These are phyloP conservation scores for Macrobrachium nipponense DNA, from an alignment of 1,140 invertebrate species.

Conservation along the genomic window DNA sequence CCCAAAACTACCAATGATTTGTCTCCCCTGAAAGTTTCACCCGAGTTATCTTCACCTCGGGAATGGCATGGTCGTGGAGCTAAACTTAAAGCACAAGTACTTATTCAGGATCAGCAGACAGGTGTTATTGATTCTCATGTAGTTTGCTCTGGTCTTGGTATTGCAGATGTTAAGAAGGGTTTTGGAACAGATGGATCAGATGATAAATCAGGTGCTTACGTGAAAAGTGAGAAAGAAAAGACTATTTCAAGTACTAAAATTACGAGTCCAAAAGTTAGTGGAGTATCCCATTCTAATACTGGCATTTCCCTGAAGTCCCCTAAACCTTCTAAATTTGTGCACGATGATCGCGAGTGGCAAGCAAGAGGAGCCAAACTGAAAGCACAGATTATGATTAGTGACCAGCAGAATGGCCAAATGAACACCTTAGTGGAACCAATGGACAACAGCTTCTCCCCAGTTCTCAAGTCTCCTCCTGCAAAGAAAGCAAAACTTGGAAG, in stretches of 20 bases:
- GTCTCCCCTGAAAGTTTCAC: constrained; percentile 3
- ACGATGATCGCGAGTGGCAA: constrained; percentile 43
- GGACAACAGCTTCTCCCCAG: background rate
- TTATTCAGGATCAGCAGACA: constrained; percentile 55
- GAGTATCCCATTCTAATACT: background rate
- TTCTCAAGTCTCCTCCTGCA: constrained; percentile 27
- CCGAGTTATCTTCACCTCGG: constrained; percentile 29
- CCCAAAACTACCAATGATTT: background rate
- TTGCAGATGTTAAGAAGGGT: background rate
- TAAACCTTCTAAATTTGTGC: constrained; percentile 23
- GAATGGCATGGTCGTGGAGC: constrained; percentile 51
- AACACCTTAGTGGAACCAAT: background rate
- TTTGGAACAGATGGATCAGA: too few species aligned
- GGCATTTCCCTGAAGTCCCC: background rate
- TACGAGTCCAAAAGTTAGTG: background rate
- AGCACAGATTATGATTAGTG: constrained; percentile 53
- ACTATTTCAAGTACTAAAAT: too few species aligned
- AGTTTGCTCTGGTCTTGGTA: constrained; percentile 10
- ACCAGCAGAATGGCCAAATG: constrained; percentile 27
- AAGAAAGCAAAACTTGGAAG: constrained; percentile 34
- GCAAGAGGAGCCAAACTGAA: constrained; percentile 49
- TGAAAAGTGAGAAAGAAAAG: too few species aligned
- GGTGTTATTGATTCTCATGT: constrained; percentile 52
- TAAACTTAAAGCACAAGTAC: constrained; percentile 49
- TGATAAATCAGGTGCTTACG: too few species aligned